Evolutionary conservation across 2,797 vertebrate genomes (phyloP).

Genomic region (Phalanger gymnotis): DNA sequence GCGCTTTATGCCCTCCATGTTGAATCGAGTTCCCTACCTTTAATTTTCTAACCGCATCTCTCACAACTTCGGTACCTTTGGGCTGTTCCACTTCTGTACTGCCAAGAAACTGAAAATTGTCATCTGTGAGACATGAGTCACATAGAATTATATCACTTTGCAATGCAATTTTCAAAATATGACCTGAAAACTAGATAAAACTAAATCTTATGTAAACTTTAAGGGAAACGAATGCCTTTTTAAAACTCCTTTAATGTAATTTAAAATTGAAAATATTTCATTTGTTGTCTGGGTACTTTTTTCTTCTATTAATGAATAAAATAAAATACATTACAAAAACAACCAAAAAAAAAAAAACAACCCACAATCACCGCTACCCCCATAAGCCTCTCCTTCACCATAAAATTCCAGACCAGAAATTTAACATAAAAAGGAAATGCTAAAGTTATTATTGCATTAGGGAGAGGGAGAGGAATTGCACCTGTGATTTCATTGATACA

Average conservation of each 20-base stretch:
- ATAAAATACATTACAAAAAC: background rate
- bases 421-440: background rate
- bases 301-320: background rate
- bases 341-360: background rate
- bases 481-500: background rate
- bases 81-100: constrained; percentile 98
- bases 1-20: background rate
- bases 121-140: constrained; percentile 68
- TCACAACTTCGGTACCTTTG: constrained; percentile 97
- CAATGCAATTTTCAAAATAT: background rate
- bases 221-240: background rate
- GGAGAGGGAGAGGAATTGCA: background rate
- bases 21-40: constrained; percentile 88
- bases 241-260: background rate
- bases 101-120: constrained; percentile 92
- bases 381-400: background rate
- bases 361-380: background rate
- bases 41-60: constrained; percentile 97
- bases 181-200: background rate
- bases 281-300: background rate
- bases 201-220: background rate
- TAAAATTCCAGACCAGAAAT: background rate
- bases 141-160: background rate
- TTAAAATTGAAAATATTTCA: background rate
- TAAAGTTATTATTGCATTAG: background rate